Base-by-base conservation (phyloP, 2,888 invertebrate genomes). In the Aleiodes testaceus region DNA sequence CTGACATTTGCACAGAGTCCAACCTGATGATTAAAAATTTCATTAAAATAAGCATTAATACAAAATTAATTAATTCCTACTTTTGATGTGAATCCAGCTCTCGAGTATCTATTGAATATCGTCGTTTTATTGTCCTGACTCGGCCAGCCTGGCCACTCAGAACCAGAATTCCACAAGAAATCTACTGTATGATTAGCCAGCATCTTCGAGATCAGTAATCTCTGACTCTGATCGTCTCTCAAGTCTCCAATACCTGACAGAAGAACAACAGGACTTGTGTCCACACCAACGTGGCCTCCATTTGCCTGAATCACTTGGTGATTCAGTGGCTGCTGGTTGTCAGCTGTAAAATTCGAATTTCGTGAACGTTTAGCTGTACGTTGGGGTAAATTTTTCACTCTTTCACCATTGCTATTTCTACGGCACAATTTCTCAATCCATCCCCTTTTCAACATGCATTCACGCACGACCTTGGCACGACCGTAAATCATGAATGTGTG, bases 11-110 rank as follows among this genome's bases (percentile, higher is more conserved):
- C 89, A 76, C 95, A 94, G 42, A 96, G 87, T 2, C 96, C 96
- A 86, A 89, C 87, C 89, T 72, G 53, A 59, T 72, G 14, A 44
- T 11, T 1, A n/a, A 22, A 44, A 63, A 63, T 14, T 3, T 26
- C 26, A 26, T 26, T 26, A 26, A 26, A 26, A 26, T 26, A 26
- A 26, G 26, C 26, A 26, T 5, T 26, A 26, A 5, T 26, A 26
- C 22, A 5, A 2, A 55, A 26, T 26, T 2, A 26, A 26, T 26
- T 36, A 9, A 55, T 36, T n/a, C 3, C 70, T 85, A 97, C 97
- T 90, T 98, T 98, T 0, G 97, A 96, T 0, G 97, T 97, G 84
- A 97, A 97, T 66, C 94, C 91, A 0, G 96, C 95, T 80, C 95
- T 91, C 78, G 93, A 93, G 87, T 95, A 97, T 81, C 97, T 93